Base-by-base conservation (phyloP, 2,888 invertebrate species). In the Oxycera nigricornis region DNA sequence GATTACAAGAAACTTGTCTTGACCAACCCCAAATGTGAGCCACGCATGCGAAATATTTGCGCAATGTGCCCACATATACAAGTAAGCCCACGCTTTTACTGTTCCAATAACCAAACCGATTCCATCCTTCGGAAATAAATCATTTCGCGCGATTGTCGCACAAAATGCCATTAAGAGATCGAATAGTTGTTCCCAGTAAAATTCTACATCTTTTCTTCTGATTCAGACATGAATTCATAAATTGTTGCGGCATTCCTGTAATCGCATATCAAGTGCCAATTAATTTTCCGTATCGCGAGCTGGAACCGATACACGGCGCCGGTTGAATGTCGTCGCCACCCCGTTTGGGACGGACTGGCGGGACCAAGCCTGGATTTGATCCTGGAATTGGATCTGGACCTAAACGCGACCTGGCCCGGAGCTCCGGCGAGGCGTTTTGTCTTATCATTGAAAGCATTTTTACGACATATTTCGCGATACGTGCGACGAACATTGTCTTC, bases 131-230 rank as follows among this genome's bases (percentile, higher is more conserved):
- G 24, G 31, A 14, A 31, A 70, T 70, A 70, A 70, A 70, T 70
- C 70, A 70, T 70, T 70, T 55, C 52, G 35, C 31, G 55, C 55
- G 70, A 70, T 52, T 70, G 70, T 70, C 70, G 28, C 70, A 70
- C 70, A 55, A 52, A 52, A 70, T 70, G 26, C 55, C 70, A 70
- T 70, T 70, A 70, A 70, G 22, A 52, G 52, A 52, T 35, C 28
- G 50, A 50, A 52, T 28, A 52, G 50, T 17, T 68, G 70, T 52
- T 70, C 52, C 35, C 70, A 52, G 41, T 31, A 52, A 70, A 70
- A 70, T 52, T 70, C 70, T 68, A 70, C 70, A 70, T 46, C 70
- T 55, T 70, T 70, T 70, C 70, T 70, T 70, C 70, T 70, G 70
- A 70, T 70, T 70, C 70, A 31, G 70, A 70, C 70, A 70, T 70